A percentile compares a stretch with the other conserved stretches of the same genome.
Conservation (phyloP, 2,888 invertebrate genomes). For the Thecocarcelia acutangulata region DNA sequence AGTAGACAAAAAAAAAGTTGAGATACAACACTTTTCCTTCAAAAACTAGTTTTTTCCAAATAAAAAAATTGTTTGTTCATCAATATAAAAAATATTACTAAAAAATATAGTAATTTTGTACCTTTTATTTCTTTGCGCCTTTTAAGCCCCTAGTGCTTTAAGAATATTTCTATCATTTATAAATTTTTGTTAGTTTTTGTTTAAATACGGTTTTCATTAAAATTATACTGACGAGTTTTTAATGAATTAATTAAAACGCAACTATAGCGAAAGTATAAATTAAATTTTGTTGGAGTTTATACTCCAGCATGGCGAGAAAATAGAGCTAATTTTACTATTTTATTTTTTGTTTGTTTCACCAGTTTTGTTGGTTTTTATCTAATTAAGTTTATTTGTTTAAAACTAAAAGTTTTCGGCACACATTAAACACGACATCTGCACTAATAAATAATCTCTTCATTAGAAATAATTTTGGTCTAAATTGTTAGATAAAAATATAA, state of each 20-base stretch:
- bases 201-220: slow-evolving; percentile 26
- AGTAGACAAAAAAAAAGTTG: too few relatives aligned
- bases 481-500: neutral
- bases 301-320: neutral
- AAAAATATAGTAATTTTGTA: neutral
- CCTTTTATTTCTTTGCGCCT: neutral
- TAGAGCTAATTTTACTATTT: slow-evolving; percentile 42
- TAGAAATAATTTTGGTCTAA: neutral
- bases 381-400: slow-evolving; percentile 26
- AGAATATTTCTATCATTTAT: slow-evolving; percentile 10
- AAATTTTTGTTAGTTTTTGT: slow-evolving; percentile 24
- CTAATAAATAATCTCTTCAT: slow-evolving; percentile 25
- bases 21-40: too few relatives aligned
- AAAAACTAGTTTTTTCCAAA: neutral
- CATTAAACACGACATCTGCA: slow-evolving; percentile 32
- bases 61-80: neutral
- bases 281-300: slow-evolving; percentile 26
- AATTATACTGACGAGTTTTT: slow-evolving; percentile 61
- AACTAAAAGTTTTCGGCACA: slow-evolving; percentile 52
- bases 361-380: slow-evolving; percentile 7
- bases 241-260: slow-evolving; percentile 66
- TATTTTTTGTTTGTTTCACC: slow-evolving; percentile 35
- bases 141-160: neutral
- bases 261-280: slow-evolving; percentile 35
- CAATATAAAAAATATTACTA: neutral